Evolutionary conservation across 2,888 invertebrate species (phyloP).

Genomic region (Tenthredo distinguenda): DNA sequence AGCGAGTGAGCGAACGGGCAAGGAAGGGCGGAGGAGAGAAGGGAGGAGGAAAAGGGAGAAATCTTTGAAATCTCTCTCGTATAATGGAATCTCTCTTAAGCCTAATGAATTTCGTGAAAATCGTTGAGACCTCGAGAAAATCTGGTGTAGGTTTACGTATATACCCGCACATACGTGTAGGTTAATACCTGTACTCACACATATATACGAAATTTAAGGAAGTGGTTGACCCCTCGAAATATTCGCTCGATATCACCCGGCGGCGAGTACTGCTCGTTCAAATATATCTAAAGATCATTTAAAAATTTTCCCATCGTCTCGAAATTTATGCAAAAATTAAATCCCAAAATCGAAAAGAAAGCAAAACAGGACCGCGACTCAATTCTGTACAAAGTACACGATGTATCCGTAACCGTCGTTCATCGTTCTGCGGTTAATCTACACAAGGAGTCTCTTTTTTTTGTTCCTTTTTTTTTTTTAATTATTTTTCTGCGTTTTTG

Average conservation of each 20-base stretch:
- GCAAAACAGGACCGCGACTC: no score
- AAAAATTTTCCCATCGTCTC: no score
- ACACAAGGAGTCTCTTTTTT: no score
- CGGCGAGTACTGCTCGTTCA: background rate
- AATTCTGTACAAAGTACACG: no score
- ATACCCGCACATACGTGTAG: background rate
- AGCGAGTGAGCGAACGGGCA: background rate
- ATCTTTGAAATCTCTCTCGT: background rate
- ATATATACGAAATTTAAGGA: background rate
- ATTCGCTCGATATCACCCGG: background rate
- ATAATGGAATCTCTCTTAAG: constrained; percentile 9
- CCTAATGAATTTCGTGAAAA: background rate
- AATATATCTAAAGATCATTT: no score
- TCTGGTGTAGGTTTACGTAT: background rate
- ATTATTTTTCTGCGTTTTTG: no score
- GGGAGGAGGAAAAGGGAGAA: background rate
- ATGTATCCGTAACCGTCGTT: no score
- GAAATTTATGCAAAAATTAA: no score
- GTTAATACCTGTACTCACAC: background rate
- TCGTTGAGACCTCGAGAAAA: background rate
- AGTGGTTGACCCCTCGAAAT: background rate
- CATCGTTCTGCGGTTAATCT: no score
- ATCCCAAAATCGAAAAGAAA: no score
- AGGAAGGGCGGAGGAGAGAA: background rate
- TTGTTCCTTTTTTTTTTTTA: no score